Evolutionary conservation across 2,888 invertebrate genomes (phyloP).

Genomic region (Lepidocyrtoides sp.): DNA sequence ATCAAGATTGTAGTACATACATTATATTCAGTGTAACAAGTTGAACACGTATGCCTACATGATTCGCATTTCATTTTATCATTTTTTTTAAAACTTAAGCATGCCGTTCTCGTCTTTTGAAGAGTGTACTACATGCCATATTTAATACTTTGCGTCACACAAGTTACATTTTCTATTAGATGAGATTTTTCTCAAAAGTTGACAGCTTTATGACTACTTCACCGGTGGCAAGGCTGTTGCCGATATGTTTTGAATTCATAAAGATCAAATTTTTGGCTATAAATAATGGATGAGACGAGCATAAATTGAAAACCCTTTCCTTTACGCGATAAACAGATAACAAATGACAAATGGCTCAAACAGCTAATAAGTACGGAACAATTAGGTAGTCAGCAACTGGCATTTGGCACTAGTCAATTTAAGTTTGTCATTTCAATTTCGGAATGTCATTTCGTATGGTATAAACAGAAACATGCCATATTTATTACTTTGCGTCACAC

Average conservation of each 20-base stretch:
- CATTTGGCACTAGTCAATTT: slow-evolving; percentile 15
- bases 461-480: no score
- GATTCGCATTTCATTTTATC: no score
- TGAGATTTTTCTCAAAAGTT: background rate
- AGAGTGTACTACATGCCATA: no score
- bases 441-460: no score
- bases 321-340: background rate
- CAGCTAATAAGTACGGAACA: background rate
- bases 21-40: background rate
- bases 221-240: background rate
- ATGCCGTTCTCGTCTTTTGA: no score
- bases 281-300: background rate
- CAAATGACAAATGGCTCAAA: background rate
- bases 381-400: slow-evolving; percentile 7
- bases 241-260: background rate
- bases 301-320: slow-evolving; percentile 2
- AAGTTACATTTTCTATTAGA: background rate
- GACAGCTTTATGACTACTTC: slow-evolving; percentile 28
- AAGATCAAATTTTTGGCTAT: background rate
- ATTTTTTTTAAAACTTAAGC: no score
- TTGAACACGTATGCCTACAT: background rate
- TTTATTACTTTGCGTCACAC: background rate
- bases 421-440: background rate
- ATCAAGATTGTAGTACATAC: background rate
- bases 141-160: background rate